These are phyloP conservation scores for Malurus cyaneus DNA, from an alignment of 2,113 vertebrate genomes.

Conservation along the genomic window DNA sequence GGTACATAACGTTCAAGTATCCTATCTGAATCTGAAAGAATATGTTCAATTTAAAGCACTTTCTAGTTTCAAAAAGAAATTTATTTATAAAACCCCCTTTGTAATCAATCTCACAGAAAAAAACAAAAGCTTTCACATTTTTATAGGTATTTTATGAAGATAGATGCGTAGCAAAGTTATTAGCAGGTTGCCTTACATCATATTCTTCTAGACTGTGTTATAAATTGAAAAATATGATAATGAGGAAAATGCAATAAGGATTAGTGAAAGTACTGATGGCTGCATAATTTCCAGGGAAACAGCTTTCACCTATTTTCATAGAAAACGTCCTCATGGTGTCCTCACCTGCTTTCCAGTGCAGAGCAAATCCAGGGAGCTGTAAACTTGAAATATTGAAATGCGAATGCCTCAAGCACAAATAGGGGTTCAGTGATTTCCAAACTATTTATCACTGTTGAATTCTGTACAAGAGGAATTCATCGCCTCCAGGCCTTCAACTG, in stretches of 20 bases:
- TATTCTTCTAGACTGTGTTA: background rate
- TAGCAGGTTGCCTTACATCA: background rate
- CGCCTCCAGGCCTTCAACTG: constrained; percentile 33
- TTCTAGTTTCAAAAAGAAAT: background rate
- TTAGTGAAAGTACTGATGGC: constrained; percentile 15
- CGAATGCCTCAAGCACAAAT: constrained; percentile 33
- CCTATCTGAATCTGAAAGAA: background rate
- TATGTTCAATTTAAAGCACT: background rate
- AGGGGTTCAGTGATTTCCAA: constrained; percentile 21
- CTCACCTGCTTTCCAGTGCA: background rate
- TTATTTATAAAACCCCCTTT: background rate
- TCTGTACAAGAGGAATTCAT: constrained; percentile 46
- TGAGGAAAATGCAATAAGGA: constrained; percentile 9
- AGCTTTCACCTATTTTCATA: constrained; percentile 1
- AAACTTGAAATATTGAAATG: constrained; percentile 51
- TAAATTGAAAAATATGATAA: constrained; percentile 50
- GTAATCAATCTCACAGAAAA: background rate
- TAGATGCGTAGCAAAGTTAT: background rate
- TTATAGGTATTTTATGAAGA: background rate
- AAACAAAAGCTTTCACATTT: background rate
- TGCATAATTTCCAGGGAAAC: constrained; percentile 4
- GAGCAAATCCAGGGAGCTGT: background rate
- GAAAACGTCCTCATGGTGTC: background rate
- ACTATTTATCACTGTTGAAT: constrained; percentile 59
- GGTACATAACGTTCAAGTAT: background rate